Percentiles rank a stretch among this genome's conserved stretches.
phyloP scores from a whole-genome alignment of 2,888 invertebrate genomes.

The Arrhopalites spinosus region DNA sequence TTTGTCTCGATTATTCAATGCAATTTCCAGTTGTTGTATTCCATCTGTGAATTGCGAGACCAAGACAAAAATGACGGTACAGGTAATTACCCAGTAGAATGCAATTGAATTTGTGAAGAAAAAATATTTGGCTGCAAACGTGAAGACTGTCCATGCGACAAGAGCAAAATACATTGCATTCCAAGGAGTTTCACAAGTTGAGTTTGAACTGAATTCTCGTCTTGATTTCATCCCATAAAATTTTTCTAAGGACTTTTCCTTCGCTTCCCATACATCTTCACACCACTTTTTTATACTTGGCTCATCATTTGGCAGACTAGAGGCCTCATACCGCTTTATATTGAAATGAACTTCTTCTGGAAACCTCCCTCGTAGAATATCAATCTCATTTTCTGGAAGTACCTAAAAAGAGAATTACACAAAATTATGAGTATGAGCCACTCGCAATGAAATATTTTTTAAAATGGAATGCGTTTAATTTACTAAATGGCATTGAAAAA shows the following conservation, averaged over 20 bases:
- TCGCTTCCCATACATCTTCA: constrained; percentile 69
- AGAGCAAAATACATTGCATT: constrained; percentile 65
- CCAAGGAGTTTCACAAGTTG: constrained; percentile 45
- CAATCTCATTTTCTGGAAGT: constrained; percentile 75
- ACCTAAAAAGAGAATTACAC: constrained; percentile 56
- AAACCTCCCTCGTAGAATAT: constrained; percentile 68
- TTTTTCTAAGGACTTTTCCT: constrained; percentile 67
- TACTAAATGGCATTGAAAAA: no score
- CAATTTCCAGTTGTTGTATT: constrained; percentile 66
- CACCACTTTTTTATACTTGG: constrained; percentile 68
- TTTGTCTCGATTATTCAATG: constrained; percentile 4
- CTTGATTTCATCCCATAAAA: constrained; percentile 61
- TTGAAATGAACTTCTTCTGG: constrained; percentile 78
- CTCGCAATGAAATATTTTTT: no score
- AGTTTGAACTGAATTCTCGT: constrained; percentile 5
- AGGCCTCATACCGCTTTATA: constrained; percentile 70
- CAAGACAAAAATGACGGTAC: constrained; percentile 64
- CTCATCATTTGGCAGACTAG: constrained; percentile 67
- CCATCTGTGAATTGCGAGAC: constrained; percentile 67
- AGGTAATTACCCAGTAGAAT: constrained; percentile 65
- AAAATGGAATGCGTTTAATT: no score
- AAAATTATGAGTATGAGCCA: no score
- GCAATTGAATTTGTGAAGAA: constrained; percentile 62
- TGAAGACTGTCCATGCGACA: constrained; percentile 70
- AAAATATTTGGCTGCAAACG: constrained; percentile 60